Evolutionary conservation across 2,888 invertebrate species (phyloP).

Genomic region (Acanthacorydalis orientalis): DNA sequence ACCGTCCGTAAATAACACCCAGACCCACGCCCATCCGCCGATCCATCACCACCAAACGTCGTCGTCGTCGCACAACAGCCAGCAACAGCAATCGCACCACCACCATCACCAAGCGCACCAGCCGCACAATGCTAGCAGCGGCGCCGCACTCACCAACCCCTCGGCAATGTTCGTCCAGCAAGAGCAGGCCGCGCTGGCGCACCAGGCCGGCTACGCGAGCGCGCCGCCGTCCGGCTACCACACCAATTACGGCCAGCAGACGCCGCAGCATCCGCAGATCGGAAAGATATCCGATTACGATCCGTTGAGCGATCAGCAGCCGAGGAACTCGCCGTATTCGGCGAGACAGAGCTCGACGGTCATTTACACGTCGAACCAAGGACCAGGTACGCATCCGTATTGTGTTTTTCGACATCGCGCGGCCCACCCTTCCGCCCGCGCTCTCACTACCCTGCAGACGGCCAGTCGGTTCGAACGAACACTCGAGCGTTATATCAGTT

Average conservation of each 20-base stretch:
- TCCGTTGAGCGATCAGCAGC: conserved; percentile 54
- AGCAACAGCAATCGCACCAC: conserved; percentile 18
- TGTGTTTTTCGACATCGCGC: background rate
- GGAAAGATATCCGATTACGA: conserved; percentile 70
- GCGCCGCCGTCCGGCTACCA: conserved; percentile 7
- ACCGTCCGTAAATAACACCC: conserved; percentile 5
- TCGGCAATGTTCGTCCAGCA: conserved; percentile 6
- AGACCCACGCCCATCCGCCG: conserved; percentile 8
- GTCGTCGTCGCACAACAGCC: conserved; percentile 22
- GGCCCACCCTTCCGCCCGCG: too few species aligned
- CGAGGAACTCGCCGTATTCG: conserved; percentile 52
- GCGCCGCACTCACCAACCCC: background rate
- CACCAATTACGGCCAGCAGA: conserved; percentile 8
- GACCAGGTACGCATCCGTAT: conserved; percentile 34
- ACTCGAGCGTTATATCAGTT: too few species aligned
- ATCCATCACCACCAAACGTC: conserved; percentile 8
- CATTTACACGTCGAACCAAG: conserved; percentile 67
- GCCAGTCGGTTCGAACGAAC: too few species aligned
- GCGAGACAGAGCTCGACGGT: conserved; percentile 65
- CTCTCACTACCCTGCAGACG: too few species aligned
- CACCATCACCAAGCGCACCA: conserved; percentile 14
- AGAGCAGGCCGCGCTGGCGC: conserved; percentile 12
- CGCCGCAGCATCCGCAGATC: conserved; percentile 23
- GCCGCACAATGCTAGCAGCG: conserved; percentile 13
- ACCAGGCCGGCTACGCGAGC: conserved; percentile 3